phyloP scores from a whole-genome alignment of 1,140 invertebrate species.

The Sitophilus oryzae region DNA sequence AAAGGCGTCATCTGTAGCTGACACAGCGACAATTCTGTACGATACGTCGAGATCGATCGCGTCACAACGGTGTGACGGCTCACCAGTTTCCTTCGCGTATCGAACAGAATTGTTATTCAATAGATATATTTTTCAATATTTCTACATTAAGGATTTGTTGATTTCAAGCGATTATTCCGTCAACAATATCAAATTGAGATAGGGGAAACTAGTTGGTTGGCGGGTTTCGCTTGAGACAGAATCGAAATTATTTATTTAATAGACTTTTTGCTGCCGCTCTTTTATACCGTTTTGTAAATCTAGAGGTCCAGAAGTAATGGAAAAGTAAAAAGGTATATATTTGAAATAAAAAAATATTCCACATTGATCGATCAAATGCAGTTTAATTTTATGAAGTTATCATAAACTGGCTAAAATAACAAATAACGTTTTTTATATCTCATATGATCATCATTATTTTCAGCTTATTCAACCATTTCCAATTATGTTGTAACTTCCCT shows the following conservation, averaged over 20 bases:
- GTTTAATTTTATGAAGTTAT: too few relatives aligned
- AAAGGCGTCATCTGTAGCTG: constrained; percentile 82
- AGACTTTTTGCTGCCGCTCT: not conserved
- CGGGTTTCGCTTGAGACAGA: too few relatives aligned
- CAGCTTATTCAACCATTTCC: too few relatives aligned
- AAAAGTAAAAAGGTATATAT: not conserved
- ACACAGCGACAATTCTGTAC: constrained; percentile 88
- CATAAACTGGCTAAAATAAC: too few relatives aligned
- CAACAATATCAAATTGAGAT: not conserved
- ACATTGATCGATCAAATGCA: too few relatives aligned
- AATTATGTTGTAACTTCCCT: too few relatives aligned
- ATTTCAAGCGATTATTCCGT: too few relatives aligned
- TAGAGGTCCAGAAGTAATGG: not conserved
- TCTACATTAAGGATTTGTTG: not conserved
- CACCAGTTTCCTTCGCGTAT: constrained; percentile 26
- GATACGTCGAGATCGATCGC: constrained; percentile 81
- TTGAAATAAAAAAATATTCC: too few relatives aligned
- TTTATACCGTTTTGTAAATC: not conserved
- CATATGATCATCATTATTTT: too few relatives aligned
- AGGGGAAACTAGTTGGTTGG: too few relatives aligned
- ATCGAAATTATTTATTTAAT: too few relatives aligned
- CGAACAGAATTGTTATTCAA: constrained; percentile 36
- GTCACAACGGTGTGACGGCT: constrained; percentile 76
- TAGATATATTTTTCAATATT: constrained; percentile 1
- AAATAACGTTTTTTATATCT: too few relatives aligned